Conservation (phyloP, 2,113 vertebrate genomes). For the Brienomyrus longianalis region DNA sequence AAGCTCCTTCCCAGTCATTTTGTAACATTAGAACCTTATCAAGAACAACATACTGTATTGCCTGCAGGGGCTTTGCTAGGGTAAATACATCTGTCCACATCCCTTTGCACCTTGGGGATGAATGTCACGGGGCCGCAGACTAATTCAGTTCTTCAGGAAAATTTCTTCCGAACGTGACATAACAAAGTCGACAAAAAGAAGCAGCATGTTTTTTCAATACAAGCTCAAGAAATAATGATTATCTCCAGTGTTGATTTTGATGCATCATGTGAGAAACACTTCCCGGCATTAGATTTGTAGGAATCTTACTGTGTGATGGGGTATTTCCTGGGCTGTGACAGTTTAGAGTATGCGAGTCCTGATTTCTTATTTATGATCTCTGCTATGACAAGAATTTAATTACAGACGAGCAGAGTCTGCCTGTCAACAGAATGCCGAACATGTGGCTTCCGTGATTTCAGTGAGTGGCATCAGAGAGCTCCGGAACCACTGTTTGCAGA, state of each 20-base stretch:
- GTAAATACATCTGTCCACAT: not conserved
- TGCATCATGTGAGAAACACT: not conserved
- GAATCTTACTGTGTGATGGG: not conserved
- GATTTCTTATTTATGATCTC: not conserved
- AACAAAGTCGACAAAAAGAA: not conserved
- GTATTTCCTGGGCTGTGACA: not conserved
- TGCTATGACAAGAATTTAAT: not conserved
- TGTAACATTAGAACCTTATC: not conserved
- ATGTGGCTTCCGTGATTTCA: not conserved
- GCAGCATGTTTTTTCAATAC: not conserved
- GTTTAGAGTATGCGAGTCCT: not conserved
- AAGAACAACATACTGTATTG: not conserved
- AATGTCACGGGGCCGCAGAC: not conserved
- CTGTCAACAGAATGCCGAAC: not conserved
- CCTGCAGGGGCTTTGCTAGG: not conserved
- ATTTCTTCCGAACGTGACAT: not conserved
- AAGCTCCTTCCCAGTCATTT: not conserved
- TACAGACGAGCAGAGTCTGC: not conserved
- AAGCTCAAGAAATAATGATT: not conserved
- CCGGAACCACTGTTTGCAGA: slow-evolving; percentile 25
- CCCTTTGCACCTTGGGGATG: not conserved
- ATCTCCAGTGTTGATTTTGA: not conserved
- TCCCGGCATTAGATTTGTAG: not conserved
- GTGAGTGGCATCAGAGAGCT: not conserved
- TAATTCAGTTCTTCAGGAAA: not conserved